Evolutionary conservation across 2,113 vertebrate genomes (phyloP).

Genomic region (Archocentrus centrarchus): DNA sequence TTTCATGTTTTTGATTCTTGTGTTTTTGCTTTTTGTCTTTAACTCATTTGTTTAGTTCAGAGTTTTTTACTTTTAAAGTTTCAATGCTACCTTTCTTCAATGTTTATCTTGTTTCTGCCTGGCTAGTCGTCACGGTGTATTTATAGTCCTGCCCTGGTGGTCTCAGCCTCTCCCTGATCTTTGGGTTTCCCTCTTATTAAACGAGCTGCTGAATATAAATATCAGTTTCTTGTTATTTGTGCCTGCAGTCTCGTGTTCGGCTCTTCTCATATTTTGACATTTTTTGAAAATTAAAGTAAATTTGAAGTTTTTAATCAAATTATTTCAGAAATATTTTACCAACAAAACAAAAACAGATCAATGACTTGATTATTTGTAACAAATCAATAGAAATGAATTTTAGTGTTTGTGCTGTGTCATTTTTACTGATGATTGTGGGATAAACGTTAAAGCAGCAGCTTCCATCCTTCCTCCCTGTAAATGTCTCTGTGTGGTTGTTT

Average conservation of each 20-base stretch:
- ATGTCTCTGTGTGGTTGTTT: not conserved
- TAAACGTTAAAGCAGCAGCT: constrained; percentile 39
- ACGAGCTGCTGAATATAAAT: no score
- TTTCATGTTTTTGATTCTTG: not conserved
- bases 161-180: not conserved
- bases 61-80: not conserved
- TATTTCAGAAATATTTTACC: not conserved
- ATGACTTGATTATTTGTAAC: not conserved
- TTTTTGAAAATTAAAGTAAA: not conserved
- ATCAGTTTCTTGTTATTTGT: no score
- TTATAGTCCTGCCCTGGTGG: accelerated
- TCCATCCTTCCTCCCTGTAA: not conserved
- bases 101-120: accelerated
- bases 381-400: no score
- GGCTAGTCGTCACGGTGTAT: accelerated
- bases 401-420: not conserved
- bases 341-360: not conserved
- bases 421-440: not conserved
- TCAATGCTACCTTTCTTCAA: no score
- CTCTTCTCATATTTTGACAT: not conserved
- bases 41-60: not conserved
- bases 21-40: not conserved
- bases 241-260: no score
- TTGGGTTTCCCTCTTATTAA: no score
- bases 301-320: not conserved